phyloP scores from a whole-genome alignment of 2,113 vertebrate genomes.

The Tretioscincus oriximinensis region DNA sequence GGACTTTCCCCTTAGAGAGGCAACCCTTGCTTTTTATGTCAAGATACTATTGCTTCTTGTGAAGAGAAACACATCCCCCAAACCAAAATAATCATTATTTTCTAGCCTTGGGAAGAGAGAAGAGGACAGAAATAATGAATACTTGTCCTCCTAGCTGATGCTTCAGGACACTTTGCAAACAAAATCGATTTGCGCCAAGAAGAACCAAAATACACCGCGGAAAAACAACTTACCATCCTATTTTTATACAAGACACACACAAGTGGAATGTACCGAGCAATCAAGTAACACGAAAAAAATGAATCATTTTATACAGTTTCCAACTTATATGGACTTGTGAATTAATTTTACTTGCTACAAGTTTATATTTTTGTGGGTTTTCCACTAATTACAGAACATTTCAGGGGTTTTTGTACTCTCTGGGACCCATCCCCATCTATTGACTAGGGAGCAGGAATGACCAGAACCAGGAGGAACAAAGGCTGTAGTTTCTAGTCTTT shows the following conservation, averaged over 20 bases:
- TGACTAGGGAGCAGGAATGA: too few species aligned
- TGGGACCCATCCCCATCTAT: too few species aligned
- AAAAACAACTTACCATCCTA: constrained; percentile 2
- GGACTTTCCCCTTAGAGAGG: background rate
- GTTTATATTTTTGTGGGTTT: too few species aligned
- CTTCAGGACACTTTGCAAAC: background rate
- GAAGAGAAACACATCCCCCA: background rate
- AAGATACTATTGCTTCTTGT: background rate
- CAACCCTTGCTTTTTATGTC: background rate
- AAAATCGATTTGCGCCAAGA: background rate
- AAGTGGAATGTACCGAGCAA: background rate
- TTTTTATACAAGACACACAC: background rate
- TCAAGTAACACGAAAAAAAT: background rate
- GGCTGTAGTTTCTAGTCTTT: too few species aligned
- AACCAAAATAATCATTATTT: constrained; percentile 8
- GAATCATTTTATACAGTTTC: background rate
- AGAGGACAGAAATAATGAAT: constrained; percentile 9
- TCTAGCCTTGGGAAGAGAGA: background rate
- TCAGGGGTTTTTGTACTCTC: too few species aligned
- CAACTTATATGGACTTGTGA: background rate
- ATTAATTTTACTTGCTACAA: background rate
- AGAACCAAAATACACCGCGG: background rate
- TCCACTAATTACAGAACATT: too few species aligned
- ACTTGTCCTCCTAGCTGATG: background rate
- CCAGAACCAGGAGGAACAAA: too few species aligned